Evolutionary conservation across 2,888 invertebrate species (phyloP), one percentile per base, ranked within the genome.

Genomic region (Nezara viridula): DNA sequence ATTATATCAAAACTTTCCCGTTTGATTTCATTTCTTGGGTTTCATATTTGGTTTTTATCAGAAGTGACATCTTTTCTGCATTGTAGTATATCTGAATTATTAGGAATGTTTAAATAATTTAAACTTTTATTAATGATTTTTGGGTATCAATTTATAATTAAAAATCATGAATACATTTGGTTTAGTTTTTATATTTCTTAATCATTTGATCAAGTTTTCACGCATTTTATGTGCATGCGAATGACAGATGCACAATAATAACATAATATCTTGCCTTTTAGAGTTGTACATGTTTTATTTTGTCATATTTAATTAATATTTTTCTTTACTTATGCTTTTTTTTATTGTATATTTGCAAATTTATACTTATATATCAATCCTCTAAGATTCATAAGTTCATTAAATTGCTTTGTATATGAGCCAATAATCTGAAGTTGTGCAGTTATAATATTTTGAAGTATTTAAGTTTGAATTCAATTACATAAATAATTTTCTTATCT

Each of bases 121-220:
- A 52, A 3, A 3, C 24, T 52, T 52, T 21, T 24, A 6, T 52
- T 52, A 9, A 52, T 52, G 24, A 24, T 55, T 55, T 55, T n/a
- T 55, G 9, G 9, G n/a, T 9, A n/a, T 55, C 1, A 55, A 9
- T 55, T 44, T n/a, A 6, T 52, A 52, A 4, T 52, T 52, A 5
- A 37, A 19, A 73, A 73, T 77, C 10, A 77, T 77, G 6, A 77
- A 77, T 77, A 77, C 77, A 77, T 77, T 77, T 77, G 77, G 77
- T 77, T 77, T 77, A 40, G 40, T 77, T 77, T 27, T 77, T 37
- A 77, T 77, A 19, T 37, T 16, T 37, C 12, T 77, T 24, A 24
- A 7, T 21, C 12, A 40, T 7, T 77, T 77, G 6, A 40, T 21
- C 44, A 77, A 44, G 21, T 16, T 40, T 40, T 77, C 66, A 66